These are phyloP conservation scores for Hypsibius dujardini DNA, from an alignment of 1,140 invertebrate species.

Conservation along the genomic window DNA sequence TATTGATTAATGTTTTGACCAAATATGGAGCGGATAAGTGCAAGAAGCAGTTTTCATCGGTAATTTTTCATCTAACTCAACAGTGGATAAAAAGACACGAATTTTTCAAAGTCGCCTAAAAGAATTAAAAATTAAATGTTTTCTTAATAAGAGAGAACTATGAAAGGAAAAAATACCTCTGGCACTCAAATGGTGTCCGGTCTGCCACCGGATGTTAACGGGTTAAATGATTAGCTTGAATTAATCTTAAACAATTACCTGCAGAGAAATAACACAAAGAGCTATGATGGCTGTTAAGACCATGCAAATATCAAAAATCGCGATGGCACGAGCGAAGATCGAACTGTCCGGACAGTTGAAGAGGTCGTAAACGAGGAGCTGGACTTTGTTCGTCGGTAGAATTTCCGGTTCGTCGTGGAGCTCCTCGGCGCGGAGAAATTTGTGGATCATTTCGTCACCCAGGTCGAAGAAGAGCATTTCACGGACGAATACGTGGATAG, in stretches of 20 bases:
- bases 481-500: constrained; percentile 2
- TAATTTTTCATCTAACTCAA: no score
- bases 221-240: background rate
- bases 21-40: no score
- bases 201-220: background rate
- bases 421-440: constrained; percentile 2
- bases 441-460: background rate
- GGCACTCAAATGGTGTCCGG: background rate
- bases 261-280: constrained; percentile 33
- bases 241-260: no score
- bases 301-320: background rate
- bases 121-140: no score
- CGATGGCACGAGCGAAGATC: background rate
- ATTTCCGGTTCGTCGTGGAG: background rate
- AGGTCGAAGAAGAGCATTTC: background rate
- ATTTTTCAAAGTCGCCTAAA: no score
- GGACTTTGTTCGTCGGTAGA: background rate
- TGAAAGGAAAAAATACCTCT: background rate
- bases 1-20: no score
- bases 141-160: no score
- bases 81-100: no score
- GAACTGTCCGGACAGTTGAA: background rate
- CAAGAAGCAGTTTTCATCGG: no score
- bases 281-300: constrained; percentile 22
- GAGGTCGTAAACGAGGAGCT: background rate